Evolutionary conservation across 2,888 invertebrate species (phyloP), one percentile per base, ranked within the genome.

Genomic region (Podabrus alpinus): DNA sequence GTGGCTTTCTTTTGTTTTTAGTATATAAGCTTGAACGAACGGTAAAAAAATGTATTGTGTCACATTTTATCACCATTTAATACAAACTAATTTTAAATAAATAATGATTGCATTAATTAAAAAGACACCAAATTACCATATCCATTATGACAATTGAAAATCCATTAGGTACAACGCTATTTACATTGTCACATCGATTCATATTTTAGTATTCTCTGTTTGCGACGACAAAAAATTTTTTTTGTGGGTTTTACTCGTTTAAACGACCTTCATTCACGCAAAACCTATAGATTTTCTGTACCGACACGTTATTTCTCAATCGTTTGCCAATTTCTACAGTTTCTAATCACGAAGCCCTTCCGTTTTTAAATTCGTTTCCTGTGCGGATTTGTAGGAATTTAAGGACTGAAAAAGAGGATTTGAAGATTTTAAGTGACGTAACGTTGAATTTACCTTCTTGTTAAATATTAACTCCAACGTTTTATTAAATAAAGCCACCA

Each of bases 281-380:
- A 77, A 73, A 72, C 21, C 73, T 79, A 81, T 82, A 80, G 82
- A 81, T 83, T 82, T 83, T 81, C 78, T 75, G 19, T 71, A 70
- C 71, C 80, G 79, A 79, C 83, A 82, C 83, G 82, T 83, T 82
- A 84, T 82, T 83, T 83, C 82, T 81, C 81, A 82, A 83, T 84
- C 81, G 81, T 77, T 77, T 79, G 79, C 80, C 79, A 74, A 81
- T 81, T 81, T 79, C 77, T 71, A 77, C 79, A 72, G 78, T 79
- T 76, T 74, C 80, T 81, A 80, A 81, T 82, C 82, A 81, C 83
- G 81, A 79, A 80, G 74, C 72, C 75, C 74, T 69, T 74, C 64
- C 62, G 62, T 64, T 69, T 73, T 68, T 68, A 29, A 66, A 59
- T 68, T 71, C 66, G 25, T 70, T 62, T 76, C 70, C 73, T 73